phyloP scores from a whole-genome alignment of 2,888 invertebrate genomes.

The Zygothrica quintamaculata region DNA sequence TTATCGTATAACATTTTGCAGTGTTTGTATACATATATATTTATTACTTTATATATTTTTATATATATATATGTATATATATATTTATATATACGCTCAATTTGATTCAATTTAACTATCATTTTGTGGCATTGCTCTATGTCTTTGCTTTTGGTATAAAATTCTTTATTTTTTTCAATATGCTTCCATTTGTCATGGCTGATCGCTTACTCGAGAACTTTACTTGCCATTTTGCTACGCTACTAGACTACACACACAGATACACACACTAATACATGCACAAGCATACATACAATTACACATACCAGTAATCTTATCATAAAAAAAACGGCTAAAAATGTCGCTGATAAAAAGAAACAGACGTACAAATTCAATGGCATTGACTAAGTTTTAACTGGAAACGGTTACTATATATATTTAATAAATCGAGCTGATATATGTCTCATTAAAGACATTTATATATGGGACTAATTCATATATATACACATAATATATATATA shows the following conservation, averaged over 20 bases:
- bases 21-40: too few species aligned
- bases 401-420: constrained; percentile 3
- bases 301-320: constrained; percentile 57
- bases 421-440: constrained; percentile 9
- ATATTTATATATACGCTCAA: too few species aligned
- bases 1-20: too few species aligned
- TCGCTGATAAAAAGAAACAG: constrained; percentile 44
- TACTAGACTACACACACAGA: not conserved
- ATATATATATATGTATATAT: too few species aligned
- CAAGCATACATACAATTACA: constrained; percentile 2
- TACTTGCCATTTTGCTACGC: constrained; percentile 23
- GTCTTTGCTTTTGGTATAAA: too few species aligned
- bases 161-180: too few species aligned
- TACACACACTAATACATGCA: not conserved
- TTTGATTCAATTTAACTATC: too few species aligned
- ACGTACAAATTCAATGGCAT: constrained; percentile 37
- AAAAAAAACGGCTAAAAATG: constrained; percentile 45
- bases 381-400: constrained; percentile 50
- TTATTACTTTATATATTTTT: too few species aligned
- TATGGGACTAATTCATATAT: constrained; percentile 11
- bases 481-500: constrained; percentile 4
- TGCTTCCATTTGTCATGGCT: too few species aligned
- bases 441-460: constrained; percentile 8
- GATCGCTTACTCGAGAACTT: not conserved
- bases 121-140: too few species aligned